Conservation (phyloP, 2,888 invertebrate species). For the Pachydiplax longipennis region DNA sequence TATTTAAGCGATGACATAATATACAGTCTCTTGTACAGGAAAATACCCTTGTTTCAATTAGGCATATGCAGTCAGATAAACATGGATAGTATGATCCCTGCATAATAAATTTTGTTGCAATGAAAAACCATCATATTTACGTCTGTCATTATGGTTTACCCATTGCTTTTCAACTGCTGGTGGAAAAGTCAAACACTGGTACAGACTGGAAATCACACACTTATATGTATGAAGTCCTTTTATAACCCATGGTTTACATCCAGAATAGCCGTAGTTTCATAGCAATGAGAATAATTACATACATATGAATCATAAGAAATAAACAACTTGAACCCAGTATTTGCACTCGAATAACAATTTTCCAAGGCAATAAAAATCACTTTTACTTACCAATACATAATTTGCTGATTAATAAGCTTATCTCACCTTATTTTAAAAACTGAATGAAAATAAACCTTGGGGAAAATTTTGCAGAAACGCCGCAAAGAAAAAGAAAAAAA, state of each 20-base stretch:
- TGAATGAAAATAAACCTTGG: slow-evolving; percentile 28
- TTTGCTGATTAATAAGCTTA: slow-evolving; percentile 18
- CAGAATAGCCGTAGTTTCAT: slow-evolving; percentile 3
- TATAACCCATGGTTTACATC: slow-evolving; percentile 11
- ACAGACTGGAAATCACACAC: slow-evolving; percentile 30
- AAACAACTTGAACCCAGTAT: slow-evolving; percentile 31
- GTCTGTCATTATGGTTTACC: neutral
- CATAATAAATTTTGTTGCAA: neutral
- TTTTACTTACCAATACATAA: slow-evolving; percentile 39
- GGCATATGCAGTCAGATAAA: slow-evolving; percentile 25
- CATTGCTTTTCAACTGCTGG: neutral
- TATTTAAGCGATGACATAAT: neutral
- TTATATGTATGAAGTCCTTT: slow-evolving; percentile 5
- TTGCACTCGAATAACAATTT: slow-evolving; percentile 43
- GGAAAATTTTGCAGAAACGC: slow-evolving; percentile 24
- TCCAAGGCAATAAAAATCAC: slow-evolving; percentile 43
- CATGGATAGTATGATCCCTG: slow-evolving; percentile 36
- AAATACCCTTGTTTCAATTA: slow-evolving; percentile 15
- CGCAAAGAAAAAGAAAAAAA: slow-evolving; percentile 30
- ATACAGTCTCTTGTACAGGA: slow-evolving; percentile 2
- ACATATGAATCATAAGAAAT: neutral
- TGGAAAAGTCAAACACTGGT: neutral
- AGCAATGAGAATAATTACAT: slow-evolving; percentile 15
- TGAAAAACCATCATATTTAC: neutral
- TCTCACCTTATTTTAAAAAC: slow-evolving; percentile 32